Percentiles rank a stretch among this genome's conserved stretches.
These are phyloP conservation scores for Ichneumon xanthorius DNA, from an alignment of 2,888 invertebrate species.

Conservation along the genomic window DNA sequence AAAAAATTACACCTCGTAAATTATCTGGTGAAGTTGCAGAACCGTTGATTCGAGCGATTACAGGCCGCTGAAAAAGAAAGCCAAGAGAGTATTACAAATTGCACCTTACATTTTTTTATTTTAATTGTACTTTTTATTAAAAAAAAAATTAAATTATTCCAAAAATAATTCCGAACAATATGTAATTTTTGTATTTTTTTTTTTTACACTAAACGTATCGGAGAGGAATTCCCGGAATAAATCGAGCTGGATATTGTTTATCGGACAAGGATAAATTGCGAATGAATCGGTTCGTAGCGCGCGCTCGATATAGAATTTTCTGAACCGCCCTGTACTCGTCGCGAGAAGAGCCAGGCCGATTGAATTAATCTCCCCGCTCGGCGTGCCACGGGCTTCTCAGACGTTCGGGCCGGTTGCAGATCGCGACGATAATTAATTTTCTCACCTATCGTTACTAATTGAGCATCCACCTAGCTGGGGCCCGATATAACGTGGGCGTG, in stretches of 20 bases:
- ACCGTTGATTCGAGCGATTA: background rate
- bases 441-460: constrained; percentile 76
- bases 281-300: constrained; percentile 17
- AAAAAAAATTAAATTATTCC: too few species aligned
- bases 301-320: constrained; percentile 18
- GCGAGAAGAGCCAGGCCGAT: constrained; percentile 58
- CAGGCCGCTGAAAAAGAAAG: too few species aligned
- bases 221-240: too few species aligned
- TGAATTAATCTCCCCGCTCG: constrained; percentile 73
- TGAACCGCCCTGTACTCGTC: constrained; percentile 25
- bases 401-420: constrained; percentile 41
- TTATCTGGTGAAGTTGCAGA: background rate
- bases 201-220: too few species aligned
- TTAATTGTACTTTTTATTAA: too few species aligned
- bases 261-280: background rate
- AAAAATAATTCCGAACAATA: too few species aligned
- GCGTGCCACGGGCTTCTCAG: constrained; percentile 42
- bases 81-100: too few species aligned
- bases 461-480: constrained; percentile 67
- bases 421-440: constrained; percentile 75
- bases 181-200: too few species aligned
- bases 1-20: background rate
- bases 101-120: too few species aligned
- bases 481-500: constrained; percentile 51
- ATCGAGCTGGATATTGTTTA: too few species aligned